Evolutionary conservation across 1,140 invertebrate genomes (phyloP).

Genomic region (Dreissena rostriformis): DNA sequence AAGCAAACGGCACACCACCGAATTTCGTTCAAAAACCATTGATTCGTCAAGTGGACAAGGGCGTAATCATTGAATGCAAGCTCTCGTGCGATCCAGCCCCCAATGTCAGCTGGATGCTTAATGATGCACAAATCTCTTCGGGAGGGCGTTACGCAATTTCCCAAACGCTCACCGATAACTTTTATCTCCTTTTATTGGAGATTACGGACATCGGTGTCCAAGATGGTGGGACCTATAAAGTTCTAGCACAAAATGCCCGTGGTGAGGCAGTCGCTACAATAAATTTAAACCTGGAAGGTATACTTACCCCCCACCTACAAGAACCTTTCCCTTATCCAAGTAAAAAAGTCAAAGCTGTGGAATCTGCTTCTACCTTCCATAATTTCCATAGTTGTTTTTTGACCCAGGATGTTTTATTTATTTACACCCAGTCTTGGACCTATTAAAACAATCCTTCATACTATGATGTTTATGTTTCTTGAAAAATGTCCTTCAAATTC

Average conservation of each 20-base stretch:
- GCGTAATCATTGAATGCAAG: slow-evolving; percentile 97
- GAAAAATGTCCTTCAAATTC: too few relatives aligned
- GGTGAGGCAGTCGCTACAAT: slow-evolving; percentile 99
- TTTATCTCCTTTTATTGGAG: slow-evolving; percentile 92
- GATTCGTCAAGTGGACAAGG: slow-evolving; percentile 93
- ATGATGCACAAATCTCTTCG: slow-evolving; percentile 93
- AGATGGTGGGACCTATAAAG: slow-evolving; percentile 98
- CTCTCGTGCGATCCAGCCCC: slow-evolving; percentile 97
- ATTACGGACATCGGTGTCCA: slow-evolving; percentile 96
- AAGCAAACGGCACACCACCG: slow-evolving; percentile 89
- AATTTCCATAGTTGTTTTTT: too few relatives aligned
- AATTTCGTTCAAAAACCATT: slow-evolving; percentile 98
- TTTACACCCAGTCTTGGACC: too few relatives aligned
- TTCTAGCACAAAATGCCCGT: slow-evolving; percentile 97
- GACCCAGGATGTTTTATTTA: too few relatives aligned
- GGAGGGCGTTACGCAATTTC: slow-evolving; percentile 95
- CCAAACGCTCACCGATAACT: slow-evolving; percentile 89
- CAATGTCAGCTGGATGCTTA: slow-evolving; percentile 94
- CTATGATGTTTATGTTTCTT: too few relatives aligned
- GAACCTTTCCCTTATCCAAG: neutral
- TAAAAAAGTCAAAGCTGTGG: neutral
- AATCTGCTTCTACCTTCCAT: too few relatives aligned
- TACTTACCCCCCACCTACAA: slow-evolving; percentile 10
- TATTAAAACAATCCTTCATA: too few relatives aligned
- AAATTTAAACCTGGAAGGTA: slow-evolving; percentile 96